Evolutionary conservation across 2,797 vertebrate genomes (phyloP).

Genomic region (Manis crassicaudata): DNA sequence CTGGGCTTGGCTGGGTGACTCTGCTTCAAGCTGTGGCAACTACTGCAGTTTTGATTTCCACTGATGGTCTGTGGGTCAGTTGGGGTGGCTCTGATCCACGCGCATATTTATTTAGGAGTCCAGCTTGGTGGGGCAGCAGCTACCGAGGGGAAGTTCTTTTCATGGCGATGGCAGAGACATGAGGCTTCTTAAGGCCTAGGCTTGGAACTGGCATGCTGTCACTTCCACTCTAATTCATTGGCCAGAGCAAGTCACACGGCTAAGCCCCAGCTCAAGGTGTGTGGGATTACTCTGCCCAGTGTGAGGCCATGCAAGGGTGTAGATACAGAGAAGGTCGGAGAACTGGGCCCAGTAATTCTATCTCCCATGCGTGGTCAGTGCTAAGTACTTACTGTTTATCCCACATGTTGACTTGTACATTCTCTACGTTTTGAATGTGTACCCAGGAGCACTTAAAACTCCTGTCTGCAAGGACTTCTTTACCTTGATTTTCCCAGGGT

Average conservation of each 20-base stretch:
- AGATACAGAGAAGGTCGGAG: neutral
- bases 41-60: neutral
- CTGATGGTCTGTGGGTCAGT: neutral
- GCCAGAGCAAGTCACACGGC: neutral
- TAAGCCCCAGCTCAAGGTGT: neutral
- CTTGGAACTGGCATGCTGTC: neutral
- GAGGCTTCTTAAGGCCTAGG: neutral
- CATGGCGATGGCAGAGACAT: neutral
- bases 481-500: neutral
- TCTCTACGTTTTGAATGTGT: neutral
- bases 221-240: neutral
- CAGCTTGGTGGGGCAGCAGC: neutral
- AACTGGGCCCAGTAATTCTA: neutral
- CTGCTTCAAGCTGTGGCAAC: neutral
- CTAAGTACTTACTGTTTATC: accelerated
- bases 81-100: accelerated
- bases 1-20: neutral
- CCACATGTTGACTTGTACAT: accelerated
- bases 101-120: accelerated
- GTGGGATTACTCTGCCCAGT: neutral
- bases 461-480: neutral
- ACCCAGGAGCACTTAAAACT: neutral
- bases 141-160: neutral
- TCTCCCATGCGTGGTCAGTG: neutral
- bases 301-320: neutral